Conservation (phyloP, 2,888 invertebrate genomes). For the Eudemis profundana region DNA sequence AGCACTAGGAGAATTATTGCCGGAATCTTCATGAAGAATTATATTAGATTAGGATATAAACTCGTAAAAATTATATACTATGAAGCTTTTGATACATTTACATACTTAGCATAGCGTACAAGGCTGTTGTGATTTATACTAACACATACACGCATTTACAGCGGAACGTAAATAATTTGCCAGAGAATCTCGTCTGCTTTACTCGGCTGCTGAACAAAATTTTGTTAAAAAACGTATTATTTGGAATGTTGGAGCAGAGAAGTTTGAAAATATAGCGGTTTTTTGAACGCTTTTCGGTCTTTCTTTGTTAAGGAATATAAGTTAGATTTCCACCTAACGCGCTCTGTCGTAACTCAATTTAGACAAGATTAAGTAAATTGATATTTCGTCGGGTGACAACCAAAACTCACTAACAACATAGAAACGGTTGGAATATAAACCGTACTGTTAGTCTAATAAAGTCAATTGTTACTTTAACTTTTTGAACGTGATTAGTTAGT, state of each 20-base stretch:
- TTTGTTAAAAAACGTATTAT: background rate
- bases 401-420: too few relatives aligned
- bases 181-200: conserved; percentile 27
- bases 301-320: too few relatives aligned
- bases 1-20: conserved; percentile 2
- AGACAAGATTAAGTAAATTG: too few relatives aligned
- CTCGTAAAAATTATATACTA: conserved; percentile 19
- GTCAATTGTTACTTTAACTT: too few relatives aligned
- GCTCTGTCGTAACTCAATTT: too few relatives aligned
- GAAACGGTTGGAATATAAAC: too few relatives aligned
- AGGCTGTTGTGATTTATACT: conserved; percentile 17
- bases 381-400: too few relatives aligned
- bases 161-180: conserved; percentile 22
- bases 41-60: background rate
- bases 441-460: too few relatives aligned
- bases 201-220: conserved; percentile 6
- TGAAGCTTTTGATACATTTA: conserved; percentile 44
- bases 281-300: background rate
- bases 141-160: conserved; percentile 33
- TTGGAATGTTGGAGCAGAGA: conserved; percentile 2
- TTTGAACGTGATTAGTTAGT: too few relatives aligned
- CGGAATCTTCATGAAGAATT: background rate
- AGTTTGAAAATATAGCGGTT: background rate
- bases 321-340: too few relatives aligned
- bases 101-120: conserved; percentile 26